These are phyloP conservation scores for Papilio dardanus DNA, from an alignment of 1,140 invertebrate species.

Conservation along the genomic window DNA sequence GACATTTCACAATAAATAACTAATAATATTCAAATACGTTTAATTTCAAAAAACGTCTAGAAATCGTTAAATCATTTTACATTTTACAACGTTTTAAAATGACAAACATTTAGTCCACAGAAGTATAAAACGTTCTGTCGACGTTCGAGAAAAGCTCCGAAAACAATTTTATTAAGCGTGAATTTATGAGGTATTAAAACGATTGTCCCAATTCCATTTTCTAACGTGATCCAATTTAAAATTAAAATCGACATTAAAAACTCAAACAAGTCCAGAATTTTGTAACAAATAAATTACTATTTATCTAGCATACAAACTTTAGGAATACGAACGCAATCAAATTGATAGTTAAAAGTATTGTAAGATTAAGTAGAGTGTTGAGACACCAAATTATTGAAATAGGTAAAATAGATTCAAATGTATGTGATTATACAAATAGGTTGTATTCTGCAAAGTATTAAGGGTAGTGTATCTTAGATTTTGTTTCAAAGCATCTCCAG, in stretches of 20 bases:
- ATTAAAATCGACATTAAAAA: neutral
- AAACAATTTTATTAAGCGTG: conserved; percentile 9
- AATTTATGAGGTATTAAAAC: neutral
- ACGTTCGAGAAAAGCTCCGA: neutral
- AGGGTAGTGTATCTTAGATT: neutral
- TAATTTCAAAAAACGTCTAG: too few relatives aligned
- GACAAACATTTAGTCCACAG: neutral
- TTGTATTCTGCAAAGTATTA: neutral
- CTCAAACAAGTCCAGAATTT: too few relatives aligned
- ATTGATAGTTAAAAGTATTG: too few relatives aligned
- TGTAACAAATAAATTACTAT: too few relatives aligned
- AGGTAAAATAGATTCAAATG: too few relatives aligned
- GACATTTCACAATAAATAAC: neutral
- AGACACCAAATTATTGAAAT: too few relatives aligned
- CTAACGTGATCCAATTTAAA: neutral
- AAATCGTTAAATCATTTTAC: neutral
- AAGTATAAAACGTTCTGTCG: neutral
- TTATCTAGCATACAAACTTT: too few relatives aligned
- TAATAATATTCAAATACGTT: neutral
- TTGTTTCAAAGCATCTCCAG: conserved; percentile 18
- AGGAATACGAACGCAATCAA: too few relatives aligned
- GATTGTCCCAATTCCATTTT: conserved; percentile 3
- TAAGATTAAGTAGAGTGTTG: too few relatives aligned
- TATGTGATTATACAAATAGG: too few relatives aligned
- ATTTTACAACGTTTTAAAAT: neutral